phyloP scores from a whole-genome alignment of 2,888 invertebrate species.

The Tenodera sinensis region DNA sequence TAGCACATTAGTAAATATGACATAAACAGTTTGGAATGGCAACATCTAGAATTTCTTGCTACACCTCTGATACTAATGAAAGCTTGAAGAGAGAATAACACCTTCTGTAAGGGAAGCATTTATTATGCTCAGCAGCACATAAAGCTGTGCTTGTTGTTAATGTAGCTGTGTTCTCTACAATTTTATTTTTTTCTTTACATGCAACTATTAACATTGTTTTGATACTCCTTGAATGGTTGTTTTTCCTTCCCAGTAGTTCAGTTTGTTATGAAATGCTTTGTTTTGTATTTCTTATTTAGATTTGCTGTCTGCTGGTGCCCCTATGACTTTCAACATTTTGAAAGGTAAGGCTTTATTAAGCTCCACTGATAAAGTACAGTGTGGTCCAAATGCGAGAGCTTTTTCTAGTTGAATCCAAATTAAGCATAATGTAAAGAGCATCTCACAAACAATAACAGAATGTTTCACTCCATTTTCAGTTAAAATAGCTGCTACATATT shows the following conservation, averaged over 20 bases:
- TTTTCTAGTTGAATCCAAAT: too few species aligned
- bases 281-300: slow-evolving; percentile 49
- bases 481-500: too few species aligned
- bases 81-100: background rate
- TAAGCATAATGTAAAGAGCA: too few species aligned
- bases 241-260: slow-evolving; percentile 21
- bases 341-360: slow-evolving; percentile 61
- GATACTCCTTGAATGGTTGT: slow-evolving; percentile 4
- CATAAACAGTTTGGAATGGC: background rate
- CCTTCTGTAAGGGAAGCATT: background rate
- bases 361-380: background rate
- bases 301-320: slow-evolving; percentile 75
- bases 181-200: slow-evolving; percentile 15
- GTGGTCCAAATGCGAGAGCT: background rate
- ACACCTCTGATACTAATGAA: background rate
- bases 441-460: too few species aligned
- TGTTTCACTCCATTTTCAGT: too few species aligned
- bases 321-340: slow-evolving; percentile 82
- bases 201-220: slow-evolving; percentile 4
- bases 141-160: background rate
- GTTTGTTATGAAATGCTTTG: slow-evolving; percentile 28
- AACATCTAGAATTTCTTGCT: background rate
- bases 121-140: background rate
- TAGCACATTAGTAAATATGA: background rate
- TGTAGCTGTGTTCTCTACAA: background rate